Evolutionary conservation across 1,140 invertebrate genomes (phyloP), one percentile per base, ranked within the genome.

Genomic region (Drosophila leontia): DNA sequence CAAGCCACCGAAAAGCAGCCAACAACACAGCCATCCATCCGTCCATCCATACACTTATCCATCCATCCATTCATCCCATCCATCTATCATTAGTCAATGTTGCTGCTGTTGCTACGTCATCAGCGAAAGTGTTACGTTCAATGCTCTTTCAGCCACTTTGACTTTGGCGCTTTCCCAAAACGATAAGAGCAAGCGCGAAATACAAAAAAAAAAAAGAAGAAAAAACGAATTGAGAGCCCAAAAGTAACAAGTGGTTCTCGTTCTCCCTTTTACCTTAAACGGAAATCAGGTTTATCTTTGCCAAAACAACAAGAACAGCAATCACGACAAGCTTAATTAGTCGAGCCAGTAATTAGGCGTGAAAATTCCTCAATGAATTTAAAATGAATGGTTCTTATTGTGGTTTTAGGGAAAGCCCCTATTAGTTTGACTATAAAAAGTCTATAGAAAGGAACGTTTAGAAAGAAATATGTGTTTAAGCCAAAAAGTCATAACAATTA

Each of bases 61-160:
- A 53, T 42, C 70, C 51, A 75, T 15, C 59, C 65, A 75, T 48
- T 35, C 63, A 47, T 70, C 51, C 47, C 67, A 64, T 60, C 75
- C 80, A 75, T 50, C 74, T 72, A 87, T 90, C 84, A 84, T 88
- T 88, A 87, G 84, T 88, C 85, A 88, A 88, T 90, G 76, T 60
- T 68, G 62, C 51, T 57, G 59, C 44, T 23, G 61, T 47, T 69
- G 51, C 58, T 58, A 70, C 76, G 55, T 72, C 70, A 68, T 69
- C 67, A 88, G 80, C 84, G 84, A 88, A 88, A 88, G 84, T 88
- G 84, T 88, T 88, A 88, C 84, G 84, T 88, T 88, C 84, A 88
- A 84, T 88, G 85, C 85, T 84, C 85, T 78, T 78, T 69, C 50
- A 57, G 62, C 60, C 72, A 78, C 75, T 78, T 78, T 71, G 75